Percentiles rank a stretch among this genome's conserved stretches.
Evolutionary conservation across 2,113 vertebrate species (phyloP).

Genomic region (Manacus vitellinus): DNA sequence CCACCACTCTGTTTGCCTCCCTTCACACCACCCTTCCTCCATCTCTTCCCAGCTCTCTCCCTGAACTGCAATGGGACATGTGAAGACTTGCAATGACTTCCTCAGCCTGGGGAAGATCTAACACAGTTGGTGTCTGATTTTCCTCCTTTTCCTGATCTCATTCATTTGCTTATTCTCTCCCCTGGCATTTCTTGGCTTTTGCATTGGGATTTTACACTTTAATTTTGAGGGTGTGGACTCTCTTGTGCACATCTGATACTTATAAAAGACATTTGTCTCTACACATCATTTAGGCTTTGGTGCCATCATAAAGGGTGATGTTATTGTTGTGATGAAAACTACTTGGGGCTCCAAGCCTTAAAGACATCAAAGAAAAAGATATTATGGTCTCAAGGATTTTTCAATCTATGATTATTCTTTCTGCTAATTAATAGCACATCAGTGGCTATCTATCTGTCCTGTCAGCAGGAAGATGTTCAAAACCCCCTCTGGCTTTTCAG

Average conservation of each 20-base stretch:
- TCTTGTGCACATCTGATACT: too few species aligned
- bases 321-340: background rate
- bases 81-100: constrained; percentile 18
- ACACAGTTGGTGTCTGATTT: background rate
- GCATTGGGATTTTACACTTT: background rate
- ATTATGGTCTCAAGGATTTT: background rate
- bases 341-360: background rate
- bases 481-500: background rate
- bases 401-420: background rate
- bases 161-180: background rate
- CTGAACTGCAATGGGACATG: background rate
- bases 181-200: background rate
- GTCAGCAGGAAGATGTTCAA: constrained; percentile 14
- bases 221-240: background rate
- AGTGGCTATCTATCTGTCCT: background rate
- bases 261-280: background rate
- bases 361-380: background rate
- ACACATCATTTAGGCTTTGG: background rate
- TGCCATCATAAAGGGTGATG: background rate
- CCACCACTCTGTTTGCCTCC: background rate
- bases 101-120: accelerated
- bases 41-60: background rate
- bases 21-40: background rate
- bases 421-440: constrained; percentile 26
- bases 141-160: background rate